Percentiles rank a stretch among this genome's conserved stretches.
These are phyloP conservation scores for Pollenia amentaria DNA, from an alignment of 2,888 invertebrate species.

Conservation along the genomic window DNA sequence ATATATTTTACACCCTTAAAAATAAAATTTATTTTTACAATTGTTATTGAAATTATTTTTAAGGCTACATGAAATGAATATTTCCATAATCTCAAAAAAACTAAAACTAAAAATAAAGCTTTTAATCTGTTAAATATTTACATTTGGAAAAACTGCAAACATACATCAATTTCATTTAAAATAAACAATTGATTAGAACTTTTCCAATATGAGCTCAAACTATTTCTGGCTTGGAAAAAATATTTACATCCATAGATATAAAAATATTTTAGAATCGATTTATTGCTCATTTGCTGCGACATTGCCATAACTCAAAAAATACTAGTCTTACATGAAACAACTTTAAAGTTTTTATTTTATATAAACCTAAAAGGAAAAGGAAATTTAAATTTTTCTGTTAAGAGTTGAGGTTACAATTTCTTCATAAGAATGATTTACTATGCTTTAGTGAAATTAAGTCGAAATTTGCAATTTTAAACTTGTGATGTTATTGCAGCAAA, in stretches of 20 bases:
- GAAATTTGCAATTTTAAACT: too few relatives aligned
- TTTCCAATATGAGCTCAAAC: conserved; percentile 25
- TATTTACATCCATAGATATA: not conserved
- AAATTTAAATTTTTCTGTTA: too few relatives aligned
- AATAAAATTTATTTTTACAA: conserved; percentile 11
- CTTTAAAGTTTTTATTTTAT: too few relatives aligned
- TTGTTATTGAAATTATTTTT: too few relatives aligned
- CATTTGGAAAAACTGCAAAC: conserved; percentile 47
- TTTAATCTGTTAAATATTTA: conserved; percentile 60
- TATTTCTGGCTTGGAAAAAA: too few relatives aligned
- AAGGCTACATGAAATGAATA: not conserved
- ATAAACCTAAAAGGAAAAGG: too few relatives aligned
- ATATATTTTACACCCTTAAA: not conserved
- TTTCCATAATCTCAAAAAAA: not conserved
- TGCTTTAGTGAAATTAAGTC: too few relatives aligned
- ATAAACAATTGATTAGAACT: conserved; percentile 61
- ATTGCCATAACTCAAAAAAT: too few relatives aligned
- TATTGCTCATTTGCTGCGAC: too few relatives aligned
- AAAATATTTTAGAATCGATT: not conserved
- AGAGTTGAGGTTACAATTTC: too few relatives aligned
- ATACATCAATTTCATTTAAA: conserved; percentile 62
- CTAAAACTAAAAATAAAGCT: conserved; percentile 15
- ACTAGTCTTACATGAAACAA: too few relatives aligned
- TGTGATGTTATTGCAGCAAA: not conserved
- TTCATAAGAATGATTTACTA: too few relatives aligned